These are phyloP conservation scores for Cheilosia vernalis DNA, from an alignment of 2,888 invertebrate genomes.

Conservation along the genomic window DNA sequence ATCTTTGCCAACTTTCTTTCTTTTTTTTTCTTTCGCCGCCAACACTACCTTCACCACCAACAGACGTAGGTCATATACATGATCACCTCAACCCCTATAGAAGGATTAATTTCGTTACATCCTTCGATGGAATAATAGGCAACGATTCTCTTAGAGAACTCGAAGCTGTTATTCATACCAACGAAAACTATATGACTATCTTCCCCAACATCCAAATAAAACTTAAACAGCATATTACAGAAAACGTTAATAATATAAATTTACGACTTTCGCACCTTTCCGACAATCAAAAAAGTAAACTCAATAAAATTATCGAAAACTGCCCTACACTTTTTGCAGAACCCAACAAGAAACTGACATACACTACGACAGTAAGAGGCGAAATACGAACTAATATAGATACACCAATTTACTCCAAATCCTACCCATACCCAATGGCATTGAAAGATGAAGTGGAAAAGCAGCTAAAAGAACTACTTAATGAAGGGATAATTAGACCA, in stretches of 20 bases:
- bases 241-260: constrained; percentile 11
- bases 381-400: constrained; percentile 52
- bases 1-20: no score
- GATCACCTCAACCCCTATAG: no score
- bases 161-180: constrained; percentile 56
- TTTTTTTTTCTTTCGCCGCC: no score
- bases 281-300: background rate
- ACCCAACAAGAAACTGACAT: constrained; percentile 51
- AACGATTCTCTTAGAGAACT: constrained; percentile 51
- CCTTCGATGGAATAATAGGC: constrained; percentile 51
- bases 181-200: constrained; percentile 49
- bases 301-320: constrained; percentile 4
- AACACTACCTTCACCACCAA: no score
- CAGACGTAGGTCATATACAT: no score
- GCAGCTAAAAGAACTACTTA: constrained; percentile 34
- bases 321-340: constrained; percentile 30
- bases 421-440: background rate
- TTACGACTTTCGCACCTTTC: constrained; percentile 6
- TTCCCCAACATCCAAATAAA: constrained; percentile 10
- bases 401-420: constrained; percentile 50
- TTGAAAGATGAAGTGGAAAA: constrained; percentile 54
- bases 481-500: constrained; percentile 55
- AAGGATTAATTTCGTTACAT: no score
- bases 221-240: constrained; percentile 7
- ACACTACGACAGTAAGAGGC: constrained; percentile 46